Percentiles rank a stretch among this genome's conserved stretches.
These are phyloP conservation scores for Xenopus petersii DNA, from an alignment of 2,797 vertebrate genomes.

Conservation along the genomic window DNA sequence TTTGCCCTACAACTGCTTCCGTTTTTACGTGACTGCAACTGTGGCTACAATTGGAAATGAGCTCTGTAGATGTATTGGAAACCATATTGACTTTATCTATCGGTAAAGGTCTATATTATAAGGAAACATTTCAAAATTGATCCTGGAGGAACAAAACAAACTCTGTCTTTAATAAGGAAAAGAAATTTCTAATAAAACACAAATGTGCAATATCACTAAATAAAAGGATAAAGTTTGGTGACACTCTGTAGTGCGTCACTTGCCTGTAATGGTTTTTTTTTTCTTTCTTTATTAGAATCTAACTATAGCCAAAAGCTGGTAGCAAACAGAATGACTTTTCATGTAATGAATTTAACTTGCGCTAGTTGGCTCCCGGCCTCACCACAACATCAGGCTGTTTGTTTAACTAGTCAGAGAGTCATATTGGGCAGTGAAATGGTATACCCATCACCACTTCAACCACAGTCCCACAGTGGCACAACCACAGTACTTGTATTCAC, in stretches of 20 bases:
- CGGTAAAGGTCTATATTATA: too few relatives aligned
- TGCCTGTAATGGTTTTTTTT: slow-evolving; percentile 31
- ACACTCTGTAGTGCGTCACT: slow-evolving; percentile 18
- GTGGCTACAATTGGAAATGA: too few relatives aligned
- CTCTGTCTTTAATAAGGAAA: too few relatives aligned
- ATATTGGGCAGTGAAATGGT: slow-evolving; percentile 61
- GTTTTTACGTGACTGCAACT: too few relatives aligned
- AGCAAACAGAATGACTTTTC: slow-evolving; percentile 61
- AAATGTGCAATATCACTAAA: not conserved
- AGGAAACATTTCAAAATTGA: too few relatives aligned
- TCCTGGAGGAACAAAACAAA: too few relatives aligned
- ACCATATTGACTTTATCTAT: too few relatives aligned
- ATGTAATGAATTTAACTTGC: slow-evolving; percentile 49
- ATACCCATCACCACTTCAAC: slow-evolving; percentile 61
- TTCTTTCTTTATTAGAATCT: slow-evolving; percentile 50
- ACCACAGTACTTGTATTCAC: slow-evolving; percentile 73
- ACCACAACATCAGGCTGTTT: slow-evolving; percentile 64
- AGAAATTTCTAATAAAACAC: too few relatives aligned
- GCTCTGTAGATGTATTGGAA: too few relatives aligned
- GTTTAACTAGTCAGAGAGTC: slow-evolving; percentile 60
- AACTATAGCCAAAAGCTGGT: slow-evolving; percentile 62
- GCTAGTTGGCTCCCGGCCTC: slow-evolving; percentile 63
- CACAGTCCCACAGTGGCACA: slow-evolving; percentile 57
- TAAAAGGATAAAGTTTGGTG: not conserved
- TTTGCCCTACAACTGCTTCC: too few relatives aligned